These are phyloP conservation scores for Cantharis rustica DNA, from an alignment of 2,888 invertebrate genomes.

Conservation along the genomic window DNA sequence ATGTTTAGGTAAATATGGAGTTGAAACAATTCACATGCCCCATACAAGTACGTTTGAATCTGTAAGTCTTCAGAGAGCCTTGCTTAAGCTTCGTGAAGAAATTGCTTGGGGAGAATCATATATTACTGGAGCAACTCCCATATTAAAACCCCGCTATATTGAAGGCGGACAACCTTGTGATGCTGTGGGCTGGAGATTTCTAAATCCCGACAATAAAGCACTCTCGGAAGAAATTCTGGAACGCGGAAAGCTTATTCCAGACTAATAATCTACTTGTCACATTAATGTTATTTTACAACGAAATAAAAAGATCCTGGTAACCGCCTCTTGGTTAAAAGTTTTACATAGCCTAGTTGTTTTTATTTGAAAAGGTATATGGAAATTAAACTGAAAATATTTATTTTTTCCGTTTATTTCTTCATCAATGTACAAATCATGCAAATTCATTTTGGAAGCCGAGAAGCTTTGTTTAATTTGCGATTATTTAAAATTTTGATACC, in stretches of 20 bases:
- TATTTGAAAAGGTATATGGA: too few species aligned
- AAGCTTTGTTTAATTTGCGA: conserved; percentile 6
- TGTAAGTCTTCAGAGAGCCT: conserved; percentile 43
- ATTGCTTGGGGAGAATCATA: conserved; percentile 47
- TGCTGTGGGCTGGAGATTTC: background rate
- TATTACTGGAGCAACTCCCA: conserved; percentile 39
- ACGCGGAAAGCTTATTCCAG: background rate
- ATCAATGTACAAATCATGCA: background rate
- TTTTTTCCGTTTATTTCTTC: background rate
- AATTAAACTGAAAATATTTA: too few species aligned
- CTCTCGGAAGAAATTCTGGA: background rate
- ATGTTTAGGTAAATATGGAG: conserved; percentile 45
- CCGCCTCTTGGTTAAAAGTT: background rate
- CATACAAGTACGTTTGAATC: conserved; percentile 46
- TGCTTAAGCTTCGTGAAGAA: conserved; percentile 41
- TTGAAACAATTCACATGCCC: conserved; percentile 50
- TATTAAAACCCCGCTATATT: background rate
- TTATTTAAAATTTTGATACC: background rate
- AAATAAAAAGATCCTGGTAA: background rate
- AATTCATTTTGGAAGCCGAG: background rate
- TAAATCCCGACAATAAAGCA: background rate
- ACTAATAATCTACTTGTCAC: background rate
- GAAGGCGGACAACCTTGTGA: background rate
- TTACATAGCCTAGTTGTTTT: too few species aligned
- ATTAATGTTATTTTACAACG: background rate